phyloP scores from a whole-genome alignment of 2,113 vertebrate species.

The Promerops cafer region DNA sequence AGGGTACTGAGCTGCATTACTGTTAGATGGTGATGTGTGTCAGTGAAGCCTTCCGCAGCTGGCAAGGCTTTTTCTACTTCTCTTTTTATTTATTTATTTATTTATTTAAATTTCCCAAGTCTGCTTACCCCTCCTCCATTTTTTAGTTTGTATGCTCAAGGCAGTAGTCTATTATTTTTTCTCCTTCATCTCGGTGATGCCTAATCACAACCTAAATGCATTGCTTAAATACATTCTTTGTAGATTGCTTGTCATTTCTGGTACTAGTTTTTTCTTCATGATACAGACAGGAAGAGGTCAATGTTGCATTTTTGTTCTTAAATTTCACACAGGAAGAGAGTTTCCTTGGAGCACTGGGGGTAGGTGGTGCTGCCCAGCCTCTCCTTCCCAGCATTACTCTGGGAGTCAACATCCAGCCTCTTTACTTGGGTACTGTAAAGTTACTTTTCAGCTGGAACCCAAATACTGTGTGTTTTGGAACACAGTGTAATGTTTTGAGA shows the following conservation, averaged over 20 bases:
- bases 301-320: neutral
- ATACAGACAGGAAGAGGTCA: neutral
- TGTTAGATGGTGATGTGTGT: neutral
- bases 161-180: neutral
- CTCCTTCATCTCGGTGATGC: neutral
- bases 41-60: neutral
- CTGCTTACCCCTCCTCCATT: neutral
- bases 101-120: neutral
- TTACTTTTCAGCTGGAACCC: neutral
- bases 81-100: rapidly evolving
- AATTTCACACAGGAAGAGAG: neutral
- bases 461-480: neutral
- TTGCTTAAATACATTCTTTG: neutral
- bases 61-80: neutral
- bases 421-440: neutral
- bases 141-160: neutral
- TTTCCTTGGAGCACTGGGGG: neutral
- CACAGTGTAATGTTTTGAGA: neutral
- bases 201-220: neutral
- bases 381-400: neutral
- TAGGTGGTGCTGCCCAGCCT: neutral
- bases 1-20: neutral
- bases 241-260: neutral
- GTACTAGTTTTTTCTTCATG: neutral
- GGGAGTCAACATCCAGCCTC: neutral